Base-by-base conservation (phyloP, 2,797 vertebrate species). In the Buphagus erythrorhynchus region DNA sequence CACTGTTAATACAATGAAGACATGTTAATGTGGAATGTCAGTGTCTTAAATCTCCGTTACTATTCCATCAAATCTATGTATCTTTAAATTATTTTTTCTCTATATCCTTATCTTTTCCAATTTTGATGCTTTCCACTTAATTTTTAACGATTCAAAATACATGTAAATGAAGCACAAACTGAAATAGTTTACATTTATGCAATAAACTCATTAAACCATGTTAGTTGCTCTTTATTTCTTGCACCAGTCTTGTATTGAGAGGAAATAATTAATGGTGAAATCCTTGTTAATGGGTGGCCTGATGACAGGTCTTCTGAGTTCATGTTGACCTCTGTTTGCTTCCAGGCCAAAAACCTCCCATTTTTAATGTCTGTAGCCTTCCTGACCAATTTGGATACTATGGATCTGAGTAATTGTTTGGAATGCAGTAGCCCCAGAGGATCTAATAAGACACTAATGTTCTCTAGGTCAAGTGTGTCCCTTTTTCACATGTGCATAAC, bases 241-340 rank as follows among this genome's bases (percentile, higher is more conserved):
- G 31, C 58, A 65, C 33, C 66, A 71, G 61, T 91, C 78, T 88
- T 75, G 72, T 72, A 94, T 83, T 93, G 84, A 96, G 76, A 92
- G 76, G 84, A 95, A 94, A 95, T 96, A 96, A 96, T 97, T 97
- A 96, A 93, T 93, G 81, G 84, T 92, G 93, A 96, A 96, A 86
- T 88, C 54, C 35, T 86, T 92, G 92, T 86, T 96, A 96, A 96
- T 83, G 93, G 86, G 82, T 95, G 95, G 91, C 88, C 86, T 90
- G 68, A 48, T 92, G 86, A 75, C 89, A 88, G 68, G 89, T 91
- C 87, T 72, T 62, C 75, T 88, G 82, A 97, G 91, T 96, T 97
- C 93, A 92, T 35, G 55, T 61, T 87, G 91, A 95, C 72, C 90
- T 92, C 84, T 82, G 81, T 67, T 92, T 92, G 78, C 81, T 91